These are phyloP conservation scores for Heterotilapia buettikoferi DNA, from an alignment of 2,113 vertebrate genomes.

Conservation along the genomic window DNA sequence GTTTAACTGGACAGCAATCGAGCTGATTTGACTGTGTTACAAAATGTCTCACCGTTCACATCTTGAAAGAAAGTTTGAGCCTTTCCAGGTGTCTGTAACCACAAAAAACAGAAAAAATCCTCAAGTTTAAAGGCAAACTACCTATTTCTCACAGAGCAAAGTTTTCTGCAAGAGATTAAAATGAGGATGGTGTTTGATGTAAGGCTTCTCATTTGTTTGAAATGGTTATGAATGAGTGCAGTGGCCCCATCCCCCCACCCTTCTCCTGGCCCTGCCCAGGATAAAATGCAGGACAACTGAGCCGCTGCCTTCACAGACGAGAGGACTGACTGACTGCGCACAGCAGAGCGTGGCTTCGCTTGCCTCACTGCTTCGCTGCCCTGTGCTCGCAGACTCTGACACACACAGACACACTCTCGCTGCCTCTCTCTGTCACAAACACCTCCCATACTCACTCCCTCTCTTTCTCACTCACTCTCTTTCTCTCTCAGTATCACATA, in stretches of 20 bases:
- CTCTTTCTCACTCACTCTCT: conserved; percentile 20
- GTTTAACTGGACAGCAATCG: conserved; percentile 31
- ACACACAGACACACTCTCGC: conserved; percentile 41
- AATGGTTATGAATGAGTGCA: conserved; percentile 67
- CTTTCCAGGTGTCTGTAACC: conserved; percentile 29
- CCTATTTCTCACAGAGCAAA: not conserved
- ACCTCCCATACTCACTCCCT: conserved; percentile 48
- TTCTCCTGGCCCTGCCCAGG: conserved; percentile 68
- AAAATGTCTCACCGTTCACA: conserved; percentile 6
- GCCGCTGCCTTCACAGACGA: conserved; percentile 54
- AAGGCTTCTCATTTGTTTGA: conserved; percentile 42
- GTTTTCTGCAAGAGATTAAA: not conserved
- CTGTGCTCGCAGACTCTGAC: conserved; percentile 53
- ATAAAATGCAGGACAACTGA: conserved; percentile 68
- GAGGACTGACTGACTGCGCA: conserved; percentile 55
- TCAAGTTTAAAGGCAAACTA: not conserved
- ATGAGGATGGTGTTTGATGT: not conserved
- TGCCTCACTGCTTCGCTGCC: conserved; percentile 61
- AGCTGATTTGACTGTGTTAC: conserved; percentile 20
- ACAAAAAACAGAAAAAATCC: not conserved
- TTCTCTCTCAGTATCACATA: conserved; percentile 26
- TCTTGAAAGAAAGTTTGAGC: conserved; percentile 1
- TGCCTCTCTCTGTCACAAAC: conserved; percentile 26
- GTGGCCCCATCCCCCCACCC: conserved; percentile 56
- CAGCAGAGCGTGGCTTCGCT: conserved; percentile 56